Evolutionary conservation across 2,888 invertebrate species (phyloP), one percentile per base, ranked within the genome.

Genomic region (Automeris io): DNA sequence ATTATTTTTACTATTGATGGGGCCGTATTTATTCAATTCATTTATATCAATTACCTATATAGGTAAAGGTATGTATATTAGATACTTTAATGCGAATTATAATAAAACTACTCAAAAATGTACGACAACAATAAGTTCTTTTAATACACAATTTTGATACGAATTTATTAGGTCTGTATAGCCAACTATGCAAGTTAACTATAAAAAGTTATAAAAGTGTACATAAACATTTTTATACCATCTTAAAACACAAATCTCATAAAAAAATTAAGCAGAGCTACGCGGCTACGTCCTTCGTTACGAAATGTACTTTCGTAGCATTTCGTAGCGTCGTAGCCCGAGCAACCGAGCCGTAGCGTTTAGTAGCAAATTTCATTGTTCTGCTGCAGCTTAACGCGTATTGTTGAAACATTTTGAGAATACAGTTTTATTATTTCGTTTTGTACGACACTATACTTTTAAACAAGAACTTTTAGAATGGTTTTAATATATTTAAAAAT

Each of bases 311-410:
- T 29, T 16, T 16, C 29, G 29, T 19, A 18, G 5, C n/a, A n/a
- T n/a, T 35, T 37, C 37, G 39, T 38, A 33, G 41, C 37, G 12
- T 18, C 39, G 41, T 40, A 40, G 38, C 39, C 34, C 39, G 37
- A 34, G 13, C 33, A 18, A 22, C 34, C 32, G 35, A 21, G 18
- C 1, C 19, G 33, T 25, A 40, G 40, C 18, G 22, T 26, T 35
- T 42, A 33, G 36, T 23, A 32, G 33, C 26, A 31, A 39, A 16
- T 34, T 39, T 40, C 36, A 22, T 40, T 35, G 36, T 33, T 36
- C 33, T 13, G 31, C 21, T 37, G 26, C 16, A 18, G 13, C 19
- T 40, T 40, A 36, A 36, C 21, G 35, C 24, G 35, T 23, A 21
- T 34, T 33, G 40, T 35, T 26, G 25, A 31, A 40, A 40, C 36